Conservation (phyloP, 1,140 invertebrate genomes). For the Hypothenemus hampei region DNA sequence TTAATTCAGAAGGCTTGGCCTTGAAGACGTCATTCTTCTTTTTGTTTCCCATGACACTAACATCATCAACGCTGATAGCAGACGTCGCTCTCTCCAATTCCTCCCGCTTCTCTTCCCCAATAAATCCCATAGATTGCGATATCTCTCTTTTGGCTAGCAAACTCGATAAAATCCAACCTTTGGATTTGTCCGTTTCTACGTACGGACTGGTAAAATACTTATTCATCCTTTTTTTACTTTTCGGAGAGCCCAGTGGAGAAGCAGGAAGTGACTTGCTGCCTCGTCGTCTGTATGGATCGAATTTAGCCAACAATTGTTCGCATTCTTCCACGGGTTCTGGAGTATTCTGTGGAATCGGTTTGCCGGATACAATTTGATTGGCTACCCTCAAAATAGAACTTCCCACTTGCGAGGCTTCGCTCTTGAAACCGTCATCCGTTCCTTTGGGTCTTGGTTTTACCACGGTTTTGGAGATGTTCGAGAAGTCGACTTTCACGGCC, state of each 20-base stretch:
- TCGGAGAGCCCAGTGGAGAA: slow-evolving; percentile 60
- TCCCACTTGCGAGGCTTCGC: slow-evolving; percentile 62
- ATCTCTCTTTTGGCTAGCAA: slow-evolving; percentile 46
- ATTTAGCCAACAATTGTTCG: slow-evolving; percentile 34
- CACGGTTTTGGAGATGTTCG: slow-evolving; percentile 27
- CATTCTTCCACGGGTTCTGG: slow-evolving; percentile 36
- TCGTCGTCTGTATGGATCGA: slow-evolving; percentile 47
- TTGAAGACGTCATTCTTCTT: slow-evolving; percentile 43
- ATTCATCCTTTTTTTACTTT: slow-evolving; percentile 49
- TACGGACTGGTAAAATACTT: slow-evolving; percentile 51
- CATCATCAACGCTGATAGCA: slow-evolving; percentile 28
- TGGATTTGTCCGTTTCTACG: slow-evolving; percentile 45
- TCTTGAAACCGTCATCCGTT: slow-evolving; percentile 65
- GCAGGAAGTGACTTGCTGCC: slow-evolving; percentile 66
- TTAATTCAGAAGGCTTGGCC: slow-evolving; percentile 64
- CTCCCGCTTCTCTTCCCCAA: slow-evolving; percentile 44
- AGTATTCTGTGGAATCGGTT: slow-evolving; percentile 39
- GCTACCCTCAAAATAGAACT: slow-evolving; percentile 67
- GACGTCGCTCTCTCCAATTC: slow-evolving; percentile 29
- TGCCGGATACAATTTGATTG: slow-evolving; percentile 62
- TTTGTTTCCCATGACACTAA: slow-evolving; percentile 5
- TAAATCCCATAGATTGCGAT: slow-evolving; percentile 48
- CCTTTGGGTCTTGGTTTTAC: slow-evolving; percentile 39
- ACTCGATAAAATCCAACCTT: slow-evolving; percentile 52
- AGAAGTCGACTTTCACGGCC: slow-evolving; percentile 50